Conservation (phyloP, 2,113 vertebrate genomes). For the Austrofundulus limnaeus region DNA sequence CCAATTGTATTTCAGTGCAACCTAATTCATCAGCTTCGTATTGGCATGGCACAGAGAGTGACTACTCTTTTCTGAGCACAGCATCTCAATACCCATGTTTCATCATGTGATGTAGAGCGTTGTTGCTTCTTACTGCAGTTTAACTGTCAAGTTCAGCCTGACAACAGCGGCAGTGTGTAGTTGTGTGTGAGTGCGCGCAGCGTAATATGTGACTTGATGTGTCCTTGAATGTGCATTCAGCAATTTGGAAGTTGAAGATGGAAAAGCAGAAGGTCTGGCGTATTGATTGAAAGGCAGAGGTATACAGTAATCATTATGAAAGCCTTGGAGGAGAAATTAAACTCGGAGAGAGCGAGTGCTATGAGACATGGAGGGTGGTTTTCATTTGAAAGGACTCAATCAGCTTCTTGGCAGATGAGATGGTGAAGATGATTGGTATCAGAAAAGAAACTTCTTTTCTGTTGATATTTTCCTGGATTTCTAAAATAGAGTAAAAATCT, state of each 20-base stretch:
- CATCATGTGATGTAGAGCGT: slow-evolving; percentile 6
- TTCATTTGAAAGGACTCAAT: slow-evolving; percentile 55
- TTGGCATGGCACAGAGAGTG: slow-evolving; percentile 15
- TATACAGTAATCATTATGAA: slow-evolving; percentile 63
- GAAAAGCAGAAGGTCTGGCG: slow-evolving; percentile 25
- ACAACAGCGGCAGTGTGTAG: neutral
- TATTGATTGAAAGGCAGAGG: slow-evolving; percentile 62
- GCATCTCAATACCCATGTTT: neutral
- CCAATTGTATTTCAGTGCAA: slow-evolving; percentile 3
- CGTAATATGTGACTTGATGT: neutral
- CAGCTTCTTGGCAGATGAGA: slow-evolving; percentile 51
- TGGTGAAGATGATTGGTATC: slow-evolving; percentile 43
- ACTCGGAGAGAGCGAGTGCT: slow-evolving; percentile 9
- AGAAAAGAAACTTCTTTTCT: slow-evolving; percentile 27
- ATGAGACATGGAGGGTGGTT: slow-evolving; percentile 42
- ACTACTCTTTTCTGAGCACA: slow-evolving; percentile 14
- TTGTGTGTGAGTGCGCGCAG: slow-evolving; percentile 1
- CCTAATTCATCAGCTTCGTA: slow-evolving; percentile 34
- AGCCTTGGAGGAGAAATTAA: slow-evolving; percentile 59
- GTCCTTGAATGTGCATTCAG: slow-evolving; percentile 14
- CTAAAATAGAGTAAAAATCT: slow-evolving; percentile 4
- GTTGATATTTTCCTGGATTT: slow-evolving; percentile 16
- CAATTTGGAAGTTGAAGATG: slow-evolving; percentile 37
- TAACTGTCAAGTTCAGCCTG: slow-evolving; percentile 22
- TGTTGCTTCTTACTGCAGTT: slow-evolving; percentile 13